These are phyloP conservation scores for Synergus umbraculus DNA, from an alignment of 2,888 invertebrate genomes.

Conservation along the genomic window DNA sequence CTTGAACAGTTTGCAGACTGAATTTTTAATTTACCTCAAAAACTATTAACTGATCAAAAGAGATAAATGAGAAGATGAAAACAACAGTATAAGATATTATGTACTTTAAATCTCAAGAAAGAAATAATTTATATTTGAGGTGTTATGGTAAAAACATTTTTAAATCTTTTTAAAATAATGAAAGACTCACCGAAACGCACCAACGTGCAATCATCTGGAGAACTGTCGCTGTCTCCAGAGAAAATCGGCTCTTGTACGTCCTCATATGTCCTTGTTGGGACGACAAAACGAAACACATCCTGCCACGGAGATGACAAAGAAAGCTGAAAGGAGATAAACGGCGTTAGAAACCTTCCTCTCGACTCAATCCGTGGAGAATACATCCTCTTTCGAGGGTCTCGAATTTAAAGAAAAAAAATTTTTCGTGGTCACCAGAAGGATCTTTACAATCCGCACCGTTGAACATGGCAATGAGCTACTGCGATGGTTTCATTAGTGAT, in stretches of 20 bases:
- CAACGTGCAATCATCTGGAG: background rate
- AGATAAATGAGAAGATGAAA: too few relatives aligned
- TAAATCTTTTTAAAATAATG: background rate
- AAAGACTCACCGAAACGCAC: constrained; percentile 21
- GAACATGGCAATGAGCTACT: constrained; percentile 26
- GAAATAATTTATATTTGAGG: too few relatives aligned
- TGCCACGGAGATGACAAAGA: constrained; percentile 49
- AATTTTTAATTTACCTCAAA: too few relatives aligned
- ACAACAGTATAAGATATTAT: too few relatives aligned
- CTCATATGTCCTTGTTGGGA: constrained; percentile 54
- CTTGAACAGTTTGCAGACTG: too few relatives aligned
- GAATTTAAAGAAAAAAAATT: background rate
- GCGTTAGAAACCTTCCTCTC: constrained; percentile 49
- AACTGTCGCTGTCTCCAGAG: constrained; percentile 43
- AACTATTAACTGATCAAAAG: too few relatives aligned
- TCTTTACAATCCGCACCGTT: constrained; percentile 9
- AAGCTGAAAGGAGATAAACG: constrained; percentile 42
- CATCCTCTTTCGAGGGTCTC: constrained; percentile 42
- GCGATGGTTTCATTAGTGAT: constrained; percentile 4
- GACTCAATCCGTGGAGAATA: constrained; percentile 47
- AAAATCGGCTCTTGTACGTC: constrained; percentile 57
- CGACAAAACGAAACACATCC: constrained; percentile 63
- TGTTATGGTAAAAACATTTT: background rate
- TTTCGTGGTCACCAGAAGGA: constrained; percentile 22
- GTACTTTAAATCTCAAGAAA: too few relatives aligned